phyloP scores from a whole-genome alignment of 2,797 vertebrate genomes.

The Thripadectes ignobilis region DNA sequence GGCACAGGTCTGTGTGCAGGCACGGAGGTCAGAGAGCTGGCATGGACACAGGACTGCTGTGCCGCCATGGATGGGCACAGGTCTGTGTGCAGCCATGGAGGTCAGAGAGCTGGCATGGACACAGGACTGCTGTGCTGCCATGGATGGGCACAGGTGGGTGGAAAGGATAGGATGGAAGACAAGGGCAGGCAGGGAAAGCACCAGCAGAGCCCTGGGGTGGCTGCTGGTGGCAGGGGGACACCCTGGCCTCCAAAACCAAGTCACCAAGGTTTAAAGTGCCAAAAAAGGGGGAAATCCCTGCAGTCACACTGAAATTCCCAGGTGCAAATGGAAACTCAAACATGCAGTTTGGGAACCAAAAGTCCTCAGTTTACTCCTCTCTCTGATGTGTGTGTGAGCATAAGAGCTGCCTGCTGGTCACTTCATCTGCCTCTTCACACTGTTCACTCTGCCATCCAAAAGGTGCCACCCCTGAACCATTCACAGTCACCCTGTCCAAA shows the following conservation, averaged over 20 bases:
- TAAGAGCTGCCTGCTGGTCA: not conserved
- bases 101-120: not conserved
- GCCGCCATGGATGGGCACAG: not conserved
- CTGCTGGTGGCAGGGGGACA: not conserved
- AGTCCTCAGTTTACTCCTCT: not conserved
- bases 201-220: not conserved
- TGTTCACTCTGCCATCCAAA: rapidly evolving
- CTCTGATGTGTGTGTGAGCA: too few species aligned
- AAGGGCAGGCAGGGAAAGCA: not conserved
- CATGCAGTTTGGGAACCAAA: not conserved
- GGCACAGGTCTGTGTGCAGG: not conserved
- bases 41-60: not conserved
- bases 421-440: not conserved
- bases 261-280: not conserved
- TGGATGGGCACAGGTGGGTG: not conserved
- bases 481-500: not conserved
- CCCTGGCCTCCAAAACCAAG: not conserved
- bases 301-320: not conserved
- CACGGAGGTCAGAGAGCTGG: not conserved
- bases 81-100: not conserved
- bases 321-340: not conserved
- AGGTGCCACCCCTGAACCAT: not conserved
- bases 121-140: not conserved
- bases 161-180: not conserved
- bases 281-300: not conserved